phyloP scores from a whole-genome alignment of 2,113 vertebrate genomes.

The Acrocephalus kingi region DNA sequence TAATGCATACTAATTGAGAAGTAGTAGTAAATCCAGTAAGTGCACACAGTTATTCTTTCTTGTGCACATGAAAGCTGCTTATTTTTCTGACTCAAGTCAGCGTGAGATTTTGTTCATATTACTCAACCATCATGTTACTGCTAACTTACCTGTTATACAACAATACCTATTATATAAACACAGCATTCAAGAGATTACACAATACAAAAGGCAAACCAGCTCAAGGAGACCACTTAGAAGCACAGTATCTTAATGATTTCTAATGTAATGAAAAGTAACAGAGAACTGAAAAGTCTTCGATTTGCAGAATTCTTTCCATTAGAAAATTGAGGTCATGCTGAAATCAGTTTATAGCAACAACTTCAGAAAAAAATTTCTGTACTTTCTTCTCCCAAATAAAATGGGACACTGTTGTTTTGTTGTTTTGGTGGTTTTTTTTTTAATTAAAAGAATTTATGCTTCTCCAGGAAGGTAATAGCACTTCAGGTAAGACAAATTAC shows the following conservation, averaged over 20 bases:
- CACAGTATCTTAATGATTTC: not conserved
- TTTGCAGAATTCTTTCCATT: not conserved
- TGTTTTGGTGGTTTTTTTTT: not conserved
- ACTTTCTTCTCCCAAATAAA: not conserved
- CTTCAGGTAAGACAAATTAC: not conserved
- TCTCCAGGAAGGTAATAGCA: not conserved
- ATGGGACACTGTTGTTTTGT: not conserved
- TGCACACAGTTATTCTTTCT: not conserved
- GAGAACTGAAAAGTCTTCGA: not conserved
- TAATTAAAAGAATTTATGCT: not conserved
- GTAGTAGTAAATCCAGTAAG: not conserved
- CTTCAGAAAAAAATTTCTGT: not conserved
- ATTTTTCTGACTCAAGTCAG: not conserved
- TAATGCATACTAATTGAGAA: not conserved
- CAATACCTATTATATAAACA: not conserved
- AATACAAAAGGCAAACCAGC: not conserved
- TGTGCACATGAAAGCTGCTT: not conserved
- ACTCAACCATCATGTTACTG: not conserved
- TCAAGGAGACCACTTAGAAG: not conserved
- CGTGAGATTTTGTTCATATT: not conserved
- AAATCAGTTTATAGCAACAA: not conserved
- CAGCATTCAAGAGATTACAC: not conserved
- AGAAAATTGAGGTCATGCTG: not conserved
- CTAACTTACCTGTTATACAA: not conserved
- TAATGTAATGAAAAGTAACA: not conserved